phyloP scores from a whole-genome alignment of 2,113 vertebrate genomes.

The Scomber colias region DNA sequence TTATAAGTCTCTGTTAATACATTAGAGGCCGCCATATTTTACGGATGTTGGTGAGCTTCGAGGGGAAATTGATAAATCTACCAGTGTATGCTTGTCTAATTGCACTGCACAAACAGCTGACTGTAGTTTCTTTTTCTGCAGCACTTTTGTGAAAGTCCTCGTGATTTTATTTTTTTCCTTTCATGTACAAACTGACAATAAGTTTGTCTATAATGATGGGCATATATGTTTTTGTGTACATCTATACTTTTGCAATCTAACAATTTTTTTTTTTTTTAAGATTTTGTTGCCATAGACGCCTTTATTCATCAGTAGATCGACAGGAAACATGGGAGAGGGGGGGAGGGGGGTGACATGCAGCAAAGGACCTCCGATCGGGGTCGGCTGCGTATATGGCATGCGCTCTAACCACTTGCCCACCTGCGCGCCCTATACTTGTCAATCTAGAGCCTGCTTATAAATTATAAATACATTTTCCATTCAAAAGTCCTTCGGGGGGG shows the following conservation, averaged over 20 bases:
- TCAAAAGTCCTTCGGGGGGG: slow-evolving; percentile 34
- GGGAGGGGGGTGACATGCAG: too few relatives aligned
- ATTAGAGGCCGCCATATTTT: slow-evolving; percentile 46
- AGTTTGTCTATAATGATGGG: slow-evolving; percentile 27
- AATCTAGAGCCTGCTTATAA: slow-evolving; percentile 41
- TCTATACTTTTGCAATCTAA: slow-evolving; percentile 32
- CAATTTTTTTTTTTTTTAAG: too few relatives aligned
- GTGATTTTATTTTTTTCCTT: slow-evolving; percentile 7
- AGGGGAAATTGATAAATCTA: slow-evolving; percentile 56
- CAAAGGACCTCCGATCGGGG: too few relatives aligned
- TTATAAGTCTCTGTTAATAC: slow-evolving; percentile 63
- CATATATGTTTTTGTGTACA: slow-evolving; percentile 14
- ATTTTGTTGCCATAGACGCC: too few relatives aligned
- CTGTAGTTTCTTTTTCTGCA: slow-evolving; percentile 35
- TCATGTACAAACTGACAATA: slow-evolving; percentile 29
- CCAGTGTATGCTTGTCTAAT: slow-evolving; percentile 47
- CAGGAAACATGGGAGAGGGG: too few relatives aligned
- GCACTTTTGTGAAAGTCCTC: slow-evolving; percentile 4
- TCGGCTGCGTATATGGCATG: too few relatives aligned
- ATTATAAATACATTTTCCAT: slow-evolving; percentile 50
- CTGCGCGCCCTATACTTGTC: neutral
- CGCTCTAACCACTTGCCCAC: too few relatives aligned
- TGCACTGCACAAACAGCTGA: slow-evolving; percentile 67
- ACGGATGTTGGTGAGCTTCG: slow-evolving; percentile 47
- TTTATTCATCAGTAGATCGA: too few relatives aligned